A percentile compares a stretch with the other conserved stretches of the same genome.
phyloP scores from a whole-genome alignment of 2,797 vertebrate genomes.

The Chlorospingus semifuscus region DNA sequence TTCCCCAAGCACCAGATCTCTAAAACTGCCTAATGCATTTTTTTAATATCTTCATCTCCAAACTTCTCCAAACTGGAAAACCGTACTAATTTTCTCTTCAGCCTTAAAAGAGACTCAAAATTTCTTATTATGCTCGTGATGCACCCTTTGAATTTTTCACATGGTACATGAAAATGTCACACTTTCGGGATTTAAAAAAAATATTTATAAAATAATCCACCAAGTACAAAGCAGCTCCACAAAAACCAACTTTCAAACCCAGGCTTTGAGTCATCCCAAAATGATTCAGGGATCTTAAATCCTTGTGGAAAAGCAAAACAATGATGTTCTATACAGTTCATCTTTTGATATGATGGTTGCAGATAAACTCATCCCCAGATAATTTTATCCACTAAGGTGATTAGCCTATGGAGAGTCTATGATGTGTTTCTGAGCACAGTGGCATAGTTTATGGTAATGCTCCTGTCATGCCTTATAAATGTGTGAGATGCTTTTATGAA shows the following conservation, averaged over 20 bases:
- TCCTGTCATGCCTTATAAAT: constrained; percentile 47
- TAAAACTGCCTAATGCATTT: background rate
- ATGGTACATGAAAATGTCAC: background rate
- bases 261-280: background rate
- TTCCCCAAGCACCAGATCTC: background rate
- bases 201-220: background rate
- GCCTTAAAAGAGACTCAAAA: background rate
- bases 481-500: constrained; percentile 43
- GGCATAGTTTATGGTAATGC: constrained; percentile 40
- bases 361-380: constrained; percentile 42
- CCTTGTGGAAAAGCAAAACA: background rate
- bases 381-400: constrained; percentile 49
- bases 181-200: background rate
- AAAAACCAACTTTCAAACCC: background rate
- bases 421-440: constrained; percentile 6
- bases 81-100: background rate
- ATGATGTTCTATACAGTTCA: background rate
- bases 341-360: constrained; percentile 10
- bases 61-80: background rate
- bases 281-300: background rate
- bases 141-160: background rate
- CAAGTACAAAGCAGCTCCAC: background rate
- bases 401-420: constrained; percentile 36
- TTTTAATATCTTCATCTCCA: background rate
- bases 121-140: background rate